phyloP scores from a whole-genome alignment of 2,113 vertebrate species.

The Entosphenus tridentatus region DNA sequence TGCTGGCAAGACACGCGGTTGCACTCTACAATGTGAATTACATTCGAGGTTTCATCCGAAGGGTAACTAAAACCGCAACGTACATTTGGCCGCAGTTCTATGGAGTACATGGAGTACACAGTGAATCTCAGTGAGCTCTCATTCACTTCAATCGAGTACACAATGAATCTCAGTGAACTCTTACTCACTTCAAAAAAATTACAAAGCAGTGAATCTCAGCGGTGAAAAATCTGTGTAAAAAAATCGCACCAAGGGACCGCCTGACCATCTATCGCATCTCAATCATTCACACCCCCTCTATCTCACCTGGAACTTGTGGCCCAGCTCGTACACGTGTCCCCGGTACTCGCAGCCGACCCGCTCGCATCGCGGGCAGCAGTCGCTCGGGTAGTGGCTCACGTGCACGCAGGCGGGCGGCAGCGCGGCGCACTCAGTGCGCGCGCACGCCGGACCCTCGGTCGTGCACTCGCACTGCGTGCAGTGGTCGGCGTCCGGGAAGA shows the following conservation, averaged over 20 bases:
- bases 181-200: too few relatives aligned
- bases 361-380: constrained; percentile 48
- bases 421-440: constrained; percentile 32
- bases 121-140: too few relatives aligned
- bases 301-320: constrained; percentile 33
- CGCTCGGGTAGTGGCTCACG: constrained; percentile 44
- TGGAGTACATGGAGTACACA: too few relatives aligned
- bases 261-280: too few relatives aligned
- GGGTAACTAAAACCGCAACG: too few relatives aligned
- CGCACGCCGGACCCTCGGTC: constrained; percentile 25
- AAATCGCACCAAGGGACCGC: background rate
- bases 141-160: too few relatives aligned
- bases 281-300: background rate
- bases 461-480: constrained; percentile 51
- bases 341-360: constrained; percentile 42
- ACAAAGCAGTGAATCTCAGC: too few relatives aligned
- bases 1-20: too few relatives aligned
- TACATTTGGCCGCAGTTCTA: too few relatives aligned
- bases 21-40: too few relatives aligned
- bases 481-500: constrained; percentile 37
- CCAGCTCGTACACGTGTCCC: constrained; percentile 36
- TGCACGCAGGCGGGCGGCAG: constrained; percentile 44
- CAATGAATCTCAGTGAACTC: too few relatives aligned
- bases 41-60: too few relatives aligned
- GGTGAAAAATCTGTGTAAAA: background rate